Evolutionary conservation across 2,888 invertebrate genomes (phyloP), one percentile per base, ranked within the genome.

Genomic region (Idaea dimidiata): DNA sequence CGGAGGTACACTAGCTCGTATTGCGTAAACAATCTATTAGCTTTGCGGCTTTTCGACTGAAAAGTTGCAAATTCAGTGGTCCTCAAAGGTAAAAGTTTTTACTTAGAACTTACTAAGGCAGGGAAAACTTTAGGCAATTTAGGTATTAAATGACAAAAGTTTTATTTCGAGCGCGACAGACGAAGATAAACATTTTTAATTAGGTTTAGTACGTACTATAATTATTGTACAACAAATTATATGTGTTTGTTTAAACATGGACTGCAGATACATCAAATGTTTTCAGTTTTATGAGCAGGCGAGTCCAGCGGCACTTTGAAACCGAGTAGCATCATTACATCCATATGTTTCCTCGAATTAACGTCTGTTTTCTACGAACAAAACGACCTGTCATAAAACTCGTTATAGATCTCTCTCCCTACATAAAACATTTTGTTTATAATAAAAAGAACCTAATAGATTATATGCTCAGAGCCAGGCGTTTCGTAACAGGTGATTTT

Each of bases 291-390:
- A 91, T 84, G 74, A 72, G 74, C 75, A 71, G 66, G 71, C 75
- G 75, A 78, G 72, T 81, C 74, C 83, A 73, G 88, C 90, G 91
- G 91, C 89, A 86, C 90, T 91, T 91, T 91, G 89, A 89, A 84
- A 84, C 77, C 77, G 85, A 87, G 86, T 79, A 91, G 89, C 87
- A 86, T 87, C 90, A 87, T 88, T 85, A 82, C 83, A 79, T 81
- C 87, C 91, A 92, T 87, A 89, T 91, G 91, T 84, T 91, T 92
- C 91, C 91, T 90, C 83, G 91, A 91, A 92, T 83, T 87, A 82
- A 89, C 84, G 90, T 91, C 90, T 92, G 91, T 89, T 91, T 91
- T 91, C 91, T 84, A 81, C 85, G 90, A 91, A 91, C 79, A 86
- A 87, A 89, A 89, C 84, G 79, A 43, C 72, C 87, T 76, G 82